Base-by-base conservation (phyloP, 1,140 invertebrate species). In the Eufriesea mexicana region DNA sequence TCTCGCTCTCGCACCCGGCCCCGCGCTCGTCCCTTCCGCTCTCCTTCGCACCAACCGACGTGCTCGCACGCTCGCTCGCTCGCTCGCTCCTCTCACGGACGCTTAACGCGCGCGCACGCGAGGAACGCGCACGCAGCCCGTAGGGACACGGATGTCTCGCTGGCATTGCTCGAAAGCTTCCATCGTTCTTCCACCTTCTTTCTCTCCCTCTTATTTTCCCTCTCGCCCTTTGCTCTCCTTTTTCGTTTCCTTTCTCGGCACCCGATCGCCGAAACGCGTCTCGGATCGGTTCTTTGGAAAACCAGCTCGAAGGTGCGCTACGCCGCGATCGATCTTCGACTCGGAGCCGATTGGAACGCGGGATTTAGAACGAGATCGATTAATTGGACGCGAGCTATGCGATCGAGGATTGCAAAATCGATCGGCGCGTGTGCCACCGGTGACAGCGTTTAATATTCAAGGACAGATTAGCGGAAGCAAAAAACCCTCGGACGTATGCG, bases 381-480 rank as follows among this genome's bases (percentile, higher is more conserved):
- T 80, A 16, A 86, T 74, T 14, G 66, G 25, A 70, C 67, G 49
- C 20, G 66, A 71, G 49, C n/a, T 57, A 28, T 70, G 81, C 67
- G 78, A 84, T 84, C 59, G 70, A 61, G 20, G 49, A 75, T 86
- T 86, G 57, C 71, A n/a, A 79, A 84, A 79, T 84, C 80, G 74
- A 71, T 67, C 70, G 45, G 20, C 18, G 20, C 20, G 55, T 25
- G 14, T 2, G 35, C 23, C 57, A 20, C 0, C n/a, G 49, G 42
- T 25, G 77, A 55, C 49, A 12, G 23, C 57, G 82, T 89, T 86
- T 84, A 74, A 74, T 66, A 84, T 90, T 90, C 90, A 90, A 90
- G 89, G 86, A 87, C 81, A 76, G 47, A 71, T 66, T 16, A 47
- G 25, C 64, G 64, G 57, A 57, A 85, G 47, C 74, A 81, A 86